Evolutionary conservation across 92 coral and sea anemone genomes (phyloP).

Genomic region (Meandrina meandrites): DNA sequence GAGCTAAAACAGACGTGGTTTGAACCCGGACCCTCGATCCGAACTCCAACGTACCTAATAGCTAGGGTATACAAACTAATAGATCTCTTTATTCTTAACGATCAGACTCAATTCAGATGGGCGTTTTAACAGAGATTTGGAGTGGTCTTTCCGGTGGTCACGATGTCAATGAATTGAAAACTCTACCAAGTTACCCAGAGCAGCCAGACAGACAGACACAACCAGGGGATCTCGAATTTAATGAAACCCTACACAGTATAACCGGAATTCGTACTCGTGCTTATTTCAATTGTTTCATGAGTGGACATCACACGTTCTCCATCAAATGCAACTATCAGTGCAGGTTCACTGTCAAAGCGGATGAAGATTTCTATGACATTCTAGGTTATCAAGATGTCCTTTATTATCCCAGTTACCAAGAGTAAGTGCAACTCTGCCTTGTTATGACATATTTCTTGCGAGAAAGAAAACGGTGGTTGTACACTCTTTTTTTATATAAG

Average conservation of each 20-base stretch:
- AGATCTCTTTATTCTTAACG: neutral
- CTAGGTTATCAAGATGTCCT: neutral
- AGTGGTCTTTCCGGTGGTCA: neutral
- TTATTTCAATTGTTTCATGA: neutral
- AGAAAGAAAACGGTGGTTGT: neutral
- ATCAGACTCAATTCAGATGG: neutral
- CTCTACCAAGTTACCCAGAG: neutral
- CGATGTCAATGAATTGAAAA: neutral
- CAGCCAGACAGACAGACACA: neutral
- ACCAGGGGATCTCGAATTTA: neutral
- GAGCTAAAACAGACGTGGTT: too few relatives aligned
- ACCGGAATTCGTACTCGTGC: neutral
- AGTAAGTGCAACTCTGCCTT: neutral
- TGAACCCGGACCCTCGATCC: too few relatives aligned
- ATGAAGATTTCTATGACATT: neutral
- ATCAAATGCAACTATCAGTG: neutral
- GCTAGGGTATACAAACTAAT: too few relatives aligned
- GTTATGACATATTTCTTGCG: neutral
- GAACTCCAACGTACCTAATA: too few relatives aligned
- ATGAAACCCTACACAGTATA: neutral
- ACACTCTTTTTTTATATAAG: too few relatives aligned
- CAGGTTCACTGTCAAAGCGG: constrained; percentile 3
- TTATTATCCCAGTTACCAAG: neutral
- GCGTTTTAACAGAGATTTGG: constrained; percentile 5
- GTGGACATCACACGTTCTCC: neutral